Base-by-base conservation (phyloP, 1,140 invertebrate species). In the Adoxophyes honmai region DNA sequence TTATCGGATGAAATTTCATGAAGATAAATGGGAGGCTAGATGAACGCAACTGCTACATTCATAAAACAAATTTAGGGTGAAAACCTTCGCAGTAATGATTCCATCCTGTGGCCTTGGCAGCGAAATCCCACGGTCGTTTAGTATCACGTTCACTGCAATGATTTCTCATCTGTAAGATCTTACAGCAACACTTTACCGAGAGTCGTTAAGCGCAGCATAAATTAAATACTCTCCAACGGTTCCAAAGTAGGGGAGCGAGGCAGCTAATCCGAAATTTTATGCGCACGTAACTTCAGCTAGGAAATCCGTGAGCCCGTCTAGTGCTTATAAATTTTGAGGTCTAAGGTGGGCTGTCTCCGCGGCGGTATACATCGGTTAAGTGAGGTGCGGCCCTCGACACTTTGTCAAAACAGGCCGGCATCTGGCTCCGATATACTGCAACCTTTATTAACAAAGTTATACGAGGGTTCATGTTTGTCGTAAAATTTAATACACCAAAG, bases 371-470 rank as follows among this genome's bases (percentile, higher is more conserved):
- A 48, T 21, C 42, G 42, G 42, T 48, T 48, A 48, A 48, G 42
- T 48, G 42, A 48, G 42, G 42, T 48, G 21, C 42, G 42, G 42
- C 18, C 42, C 42, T 48, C 42, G 13, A 48, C 42, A 55, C 34
- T 55, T 55, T 59, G 58, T 67, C 58, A 64, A 66, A 69, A 59
- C 56, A 57, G 58, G 56, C 66, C 58, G 57, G 59, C 75, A 72
- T 77, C 64, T 70, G 73, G 55, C 71, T 68, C 62, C 70, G 63
- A 81, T 81, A 75, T 82, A 79, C 81, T 64, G 74, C 67, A 77
- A 66, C 70, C 65, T 74, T 81, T 86, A 83, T 82, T 83, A 83
- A 81, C 78, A 83, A 86, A 86, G 80, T 86, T 86, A 75, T 76
- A 78, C 68, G 70, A 78, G 73, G 78, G 74, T 74, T 55, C 69